phyloP scores from a whole-genome alignment of 2,113 vertebrate genomes.

The Colossoma macropomum region DNA sequence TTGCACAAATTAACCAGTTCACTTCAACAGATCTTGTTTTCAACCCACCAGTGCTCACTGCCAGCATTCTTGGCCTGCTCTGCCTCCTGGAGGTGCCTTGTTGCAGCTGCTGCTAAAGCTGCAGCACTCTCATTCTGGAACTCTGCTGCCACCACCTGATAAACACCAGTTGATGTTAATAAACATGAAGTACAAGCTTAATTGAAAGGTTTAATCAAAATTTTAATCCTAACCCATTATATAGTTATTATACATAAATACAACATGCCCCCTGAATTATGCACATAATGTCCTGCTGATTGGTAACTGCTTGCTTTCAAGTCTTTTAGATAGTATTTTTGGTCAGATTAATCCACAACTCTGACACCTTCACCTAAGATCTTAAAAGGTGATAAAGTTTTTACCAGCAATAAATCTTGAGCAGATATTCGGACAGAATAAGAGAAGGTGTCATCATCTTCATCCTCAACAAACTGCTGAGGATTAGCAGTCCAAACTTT shows the following conservation, averaged over 20 bases:
- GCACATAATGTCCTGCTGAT: background rate
- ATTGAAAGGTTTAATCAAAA: background rate
- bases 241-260: background rate
- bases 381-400: constrained; percentile 38
- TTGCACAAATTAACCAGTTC: too few relatives aligned
- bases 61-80: constrained; percentile 88
- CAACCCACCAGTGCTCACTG: constrained; percentile 89
- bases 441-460: constrained; percentile 98
- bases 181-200: background rate
- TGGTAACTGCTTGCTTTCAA: too few relatives aligned
- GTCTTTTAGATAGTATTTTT: too few relatives aligned
- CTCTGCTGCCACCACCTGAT: constrained; percentile 92
- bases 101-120: constrained; percentile 93
- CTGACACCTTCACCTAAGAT: too few relatives aligned
- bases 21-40: background rate
- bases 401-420: constrained; percentile 94
- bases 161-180: background rate
- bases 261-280: background rate
- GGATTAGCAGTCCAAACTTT: constrained; percentile 98
- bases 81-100: constrained; percentile 93
- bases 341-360: too few relatives aligned
- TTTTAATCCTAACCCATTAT: too few relatives aligned
- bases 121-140: constrained; percentile 97
- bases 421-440: constrained; percentile 97
- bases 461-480: constrained; percentile 97